Percentiles rank a stretch among this genome's conserved stretches.
phyloP scores from a whole-genome alignment of 2,797 vertebrate species.

The Gymnopithys bicolor region DNA sequence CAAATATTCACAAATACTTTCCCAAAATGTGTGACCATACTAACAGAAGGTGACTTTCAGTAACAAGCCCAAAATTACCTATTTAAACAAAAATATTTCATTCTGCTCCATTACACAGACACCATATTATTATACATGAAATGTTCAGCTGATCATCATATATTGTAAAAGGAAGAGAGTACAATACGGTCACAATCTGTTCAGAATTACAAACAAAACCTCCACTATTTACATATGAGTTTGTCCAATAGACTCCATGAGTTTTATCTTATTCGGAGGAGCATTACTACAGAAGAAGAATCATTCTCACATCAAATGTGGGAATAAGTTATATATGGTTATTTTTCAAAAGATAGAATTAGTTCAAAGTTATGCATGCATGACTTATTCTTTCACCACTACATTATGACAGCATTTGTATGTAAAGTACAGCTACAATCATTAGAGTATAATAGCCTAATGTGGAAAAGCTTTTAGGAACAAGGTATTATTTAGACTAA shows the following conservation, averaged over 20 bases:
- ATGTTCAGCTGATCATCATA: neutral
- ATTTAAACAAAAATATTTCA: slow-evolving; percentile 7
- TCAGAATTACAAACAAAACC: neutral
- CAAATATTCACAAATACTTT: neutral
- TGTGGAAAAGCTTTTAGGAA: slow-evolving; percentile 49
- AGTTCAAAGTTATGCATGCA: neutral
- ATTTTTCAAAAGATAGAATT: slow-evolving; percentile 20
- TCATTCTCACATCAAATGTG: slow-evolving; percentile 14
- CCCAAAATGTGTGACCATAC: neutral
- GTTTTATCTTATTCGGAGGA: neutral
- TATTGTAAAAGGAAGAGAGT: neutral
- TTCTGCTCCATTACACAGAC: slow-evolving; percentile 8
- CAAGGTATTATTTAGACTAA: slow-evolving; percentile 21
- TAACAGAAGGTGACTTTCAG: slow-evolving; percentile 10
- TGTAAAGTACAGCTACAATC: slow-evolving; percentile 39
- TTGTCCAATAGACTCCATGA: neutral
- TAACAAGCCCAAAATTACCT: neutral
- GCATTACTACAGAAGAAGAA: neutral
- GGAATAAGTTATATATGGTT: slow-evolving; percentile 7
- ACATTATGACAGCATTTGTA: slow-evolving; percentile 32
- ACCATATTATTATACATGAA: neutral
- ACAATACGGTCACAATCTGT: neutral
- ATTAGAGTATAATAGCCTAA: slow-evolving; percentile 22
- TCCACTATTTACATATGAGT: neutral
- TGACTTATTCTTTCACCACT: slow-evolving; percentile 11